Evolutionary conservation across 2,113 vertebrate genomes (phyloP).

Genomic region (Macheiramphus alcinus): DNA sequence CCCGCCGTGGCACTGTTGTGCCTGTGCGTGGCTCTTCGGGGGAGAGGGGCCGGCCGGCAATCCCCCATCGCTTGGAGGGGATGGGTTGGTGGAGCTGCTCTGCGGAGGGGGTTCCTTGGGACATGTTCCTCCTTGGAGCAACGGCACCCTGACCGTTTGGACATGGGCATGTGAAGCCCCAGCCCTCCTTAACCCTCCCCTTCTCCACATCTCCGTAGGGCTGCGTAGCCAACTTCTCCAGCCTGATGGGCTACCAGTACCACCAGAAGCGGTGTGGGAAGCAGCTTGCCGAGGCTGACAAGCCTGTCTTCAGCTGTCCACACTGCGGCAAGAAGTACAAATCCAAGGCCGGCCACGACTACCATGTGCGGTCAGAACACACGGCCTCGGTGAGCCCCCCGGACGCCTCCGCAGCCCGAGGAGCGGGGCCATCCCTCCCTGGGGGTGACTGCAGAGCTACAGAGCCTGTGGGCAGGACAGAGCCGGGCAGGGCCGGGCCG

Average conservation of each 20-base stretch:
- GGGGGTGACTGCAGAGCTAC: constrained; percentile 20
- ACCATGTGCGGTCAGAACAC: constrained; percentile 90
- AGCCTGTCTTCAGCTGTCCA: constrained; percentile 85
- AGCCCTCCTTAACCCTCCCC: background rate
- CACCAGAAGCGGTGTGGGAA: constrained; percentile 92
- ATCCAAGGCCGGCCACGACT: constrained; percentile 92
- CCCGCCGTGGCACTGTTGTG: accelerated
- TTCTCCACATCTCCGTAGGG: constrained; percentile 72
- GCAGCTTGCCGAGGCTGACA: constrained; percentile 82
- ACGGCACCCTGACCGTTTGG: accelerated
- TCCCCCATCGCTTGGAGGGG: accelerated
- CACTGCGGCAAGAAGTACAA: constrained; percentile 91
- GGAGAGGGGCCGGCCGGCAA: accelerated
- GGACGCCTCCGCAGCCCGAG: background rate
- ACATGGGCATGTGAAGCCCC: accelerated
- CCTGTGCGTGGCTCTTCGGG: accelerated
- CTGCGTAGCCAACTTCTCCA: constrained; percentile 90
- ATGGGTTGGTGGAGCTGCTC: background rate
- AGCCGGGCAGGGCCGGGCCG: constrained; percentile 26
- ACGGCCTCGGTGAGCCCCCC: constrained; percentile 49
- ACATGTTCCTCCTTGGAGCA: background rate
- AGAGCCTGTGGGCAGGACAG: constrained; percentile 45
- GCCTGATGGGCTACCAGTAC: constrained; percentile 96
- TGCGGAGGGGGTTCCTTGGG: accelerated
- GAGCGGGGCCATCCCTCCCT: background rate